Evolutionary conservation across 2,113 vertebrate genomes (phyloP), one percentile per base, ranked within the genome.

Genomic region (Ibidorhyncha struthersii): DNA sequence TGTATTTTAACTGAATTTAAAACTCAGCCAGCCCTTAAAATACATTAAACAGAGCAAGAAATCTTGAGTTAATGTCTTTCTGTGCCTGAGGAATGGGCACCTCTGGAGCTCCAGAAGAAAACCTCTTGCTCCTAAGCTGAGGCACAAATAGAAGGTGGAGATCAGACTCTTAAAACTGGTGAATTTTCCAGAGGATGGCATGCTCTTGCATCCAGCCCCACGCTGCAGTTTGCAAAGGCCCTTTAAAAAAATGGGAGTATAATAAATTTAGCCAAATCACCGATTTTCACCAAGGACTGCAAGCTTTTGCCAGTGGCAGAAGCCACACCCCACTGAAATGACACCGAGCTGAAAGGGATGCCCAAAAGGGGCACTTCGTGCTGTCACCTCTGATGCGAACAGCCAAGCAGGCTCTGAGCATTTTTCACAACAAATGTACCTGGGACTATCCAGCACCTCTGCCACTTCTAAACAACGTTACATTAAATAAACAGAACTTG

Each of bases 361-460:
- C n/a, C 52, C 72, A 8, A 41, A 38, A 55, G 21, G 19, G 82
- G 71, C 61, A 3, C 26, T 34, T 1, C 1, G 22, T 21, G 76
- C 55, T 65, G 52, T 7, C 13, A 7, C 8, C 73, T 41, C 70
- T 47, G 8, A 6, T 1, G 18, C 8, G 20, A 82, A 41, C 0
- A 79, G 94, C 84, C 90, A 84, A 62, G 78, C 25, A 30, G 43
- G n/a, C 70, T 52, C 76, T 1, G 8, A 53, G 43, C 26, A 14
- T 63, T 74, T 83, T 43, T 50, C 62, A 14, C 32, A 63, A 40
- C 67, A 50, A 65, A 62, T 3, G 85, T 61, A 91, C 94, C 94
- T 93, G 91, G 95, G 85, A 91, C 93, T 94, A 83, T 83, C 86
- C 94, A 93, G 95, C 93, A 92, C 91, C 94, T 96, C 94, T 97